Percentiles rank a stretch among this genome's conserved stretches.
phyloP scores from a whole-genome alignment of 2,113 vertebrate genomes.

The Grammomys dolichurus region DNA sequence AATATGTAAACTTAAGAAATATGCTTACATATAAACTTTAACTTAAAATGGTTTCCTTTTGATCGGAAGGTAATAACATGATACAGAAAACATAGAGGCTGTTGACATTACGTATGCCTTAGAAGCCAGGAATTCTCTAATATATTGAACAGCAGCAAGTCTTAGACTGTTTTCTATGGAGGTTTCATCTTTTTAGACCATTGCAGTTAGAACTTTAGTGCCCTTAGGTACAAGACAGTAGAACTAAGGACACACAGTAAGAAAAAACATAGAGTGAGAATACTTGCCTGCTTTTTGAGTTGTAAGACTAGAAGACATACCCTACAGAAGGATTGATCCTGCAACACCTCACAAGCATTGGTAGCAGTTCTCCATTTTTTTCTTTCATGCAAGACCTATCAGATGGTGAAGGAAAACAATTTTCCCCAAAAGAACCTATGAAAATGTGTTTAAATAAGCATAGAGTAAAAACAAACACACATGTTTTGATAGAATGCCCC shows the following conservation, averaged over 20 bases:
- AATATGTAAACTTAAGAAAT: neutral
- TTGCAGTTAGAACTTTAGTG: neutral
- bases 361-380: neutral
- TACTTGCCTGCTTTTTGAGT: neutral
- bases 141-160: neutral
- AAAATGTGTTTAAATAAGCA: neutral
- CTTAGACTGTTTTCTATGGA: neutral
- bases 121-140: neutral
- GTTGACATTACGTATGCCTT: neutral
- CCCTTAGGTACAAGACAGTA: neutral
- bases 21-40: neutral
- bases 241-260: neutral
- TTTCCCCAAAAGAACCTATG: neutral
- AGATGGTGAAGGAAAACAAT: neutral
- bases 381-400: neutral
- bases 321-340: neutral
- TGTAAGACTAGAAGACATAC: neutral
- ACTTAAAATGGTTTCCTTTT: neutral
- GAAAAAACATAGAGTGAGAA: neutral
- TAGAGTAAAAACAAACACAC: neutral
- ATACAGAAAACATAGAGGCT: neutral
- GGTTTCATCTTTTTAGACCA: neutral
- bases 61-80: neutral
- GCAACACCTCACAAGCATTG: neutral
- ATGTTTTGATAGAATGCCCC: neutral